Percentiles rank a stretch among this genome's conserved stretches.
Evolutionary conservation across 2,113 vertebrate species (phyloP).

Genomic region (Candoia aspera): DNA sequence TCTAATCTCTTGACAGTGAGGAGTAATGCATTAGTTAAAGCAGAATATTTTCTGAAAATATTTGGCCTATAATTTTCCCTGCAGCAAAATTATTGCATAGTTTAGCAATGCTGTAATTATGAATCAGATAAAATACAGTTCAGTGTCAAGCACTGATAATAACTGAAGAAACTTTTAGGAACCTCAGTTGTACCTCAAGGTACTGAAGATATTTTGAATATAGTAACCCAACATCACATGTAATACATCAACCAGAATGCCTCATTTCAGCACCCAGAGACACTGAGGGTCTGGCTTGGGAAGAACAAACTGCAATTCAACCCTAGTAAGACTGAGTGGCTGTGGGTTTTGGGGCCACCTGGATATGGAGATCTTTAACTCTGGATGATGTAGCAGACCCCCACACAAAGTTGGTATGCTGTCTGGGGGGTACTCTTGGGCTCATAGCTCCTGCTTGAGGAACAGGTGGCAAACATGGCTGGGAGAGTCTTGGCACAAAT

Average conservation of each 20-base stretch:
- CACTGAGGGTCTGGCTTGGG: not conserved
- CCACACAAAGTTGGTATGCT: too few species aligned
- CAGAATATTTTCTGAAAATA: not conserved
- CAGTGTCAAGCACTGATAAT: not conserved
- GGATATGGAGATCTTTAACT: too few species aligned
- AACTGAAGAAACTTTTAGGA: not conserved
- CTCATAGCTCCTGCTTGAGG: not conserved
- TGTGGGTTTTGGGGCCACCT: not conserved
- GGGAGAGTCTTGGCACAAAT: not conserved
- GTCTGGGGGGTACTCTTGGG: not conserved
- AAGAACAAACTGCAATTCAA: not conserved
- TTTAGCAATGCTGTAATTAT: not conserved
- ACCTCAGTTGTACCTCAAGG: not conserved
- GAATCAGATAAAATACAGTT: not conserved
- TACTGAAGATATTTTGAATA: not conserved
- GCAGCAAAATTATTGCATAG: not conserved
- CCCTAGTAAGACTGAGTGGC: not conserved
- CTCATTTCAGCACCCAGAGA: not conserved
- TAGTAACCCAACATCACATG: not conserved
- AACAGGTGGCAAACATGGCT: not conserved
- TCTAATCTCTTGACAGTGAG: not conserved
- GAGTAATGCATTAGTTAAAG: not conserved
- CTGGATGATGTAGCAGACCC: too few species aligned
- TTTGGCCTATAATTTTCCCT: not conserved
- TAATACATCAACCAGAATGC: not conserved